These are phyloP conservation scores for Griposia aprilina DNA, from an alignment of 2,888 invertebrate genomes.

Conservation along the genomic window DNA sequence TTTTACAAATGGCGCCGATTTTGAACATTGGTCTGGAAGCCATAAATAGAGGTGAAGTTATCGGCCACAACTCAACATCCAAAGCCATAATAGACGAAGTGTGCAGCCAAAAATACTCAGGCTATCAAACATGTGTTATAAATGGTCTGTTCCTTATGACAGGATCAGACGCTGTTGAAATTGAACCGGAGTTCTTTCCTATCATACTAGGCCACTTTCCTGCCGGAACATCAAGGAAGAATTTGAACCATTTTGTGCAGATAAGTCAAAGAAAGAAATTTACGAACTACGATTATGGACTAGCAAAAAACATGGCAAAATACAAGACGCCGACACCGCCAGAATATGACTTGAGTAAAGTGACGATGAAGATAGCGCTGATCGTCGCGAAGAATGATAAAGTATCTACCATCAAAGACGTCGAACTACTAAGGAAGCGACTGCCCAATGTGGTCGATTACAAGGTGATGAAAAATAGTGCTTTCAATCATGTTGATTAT, in stretches of 20 bases:
- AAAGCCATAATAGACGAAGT: conserved; percentile 63
- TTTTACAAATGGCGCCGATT: conserved; percentile 57
- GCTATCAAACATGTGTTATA: conserved; percentile 67
- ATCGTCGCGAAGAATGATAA: conserved; percentile 73
- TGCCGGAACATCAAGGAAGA: conserved; percentile 73
- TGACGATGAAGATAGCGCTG: conserved; percentile 71
- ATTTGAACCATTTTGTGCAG: conserved; percentile 73
- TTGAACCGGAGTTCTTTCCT: conserved; percentile 70
- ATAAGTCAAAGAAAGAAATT: conserved; percentile 69
- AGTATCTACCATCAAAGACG: conserved; percentile 71
- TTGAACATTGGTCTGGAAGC: conserved; percentile 54
- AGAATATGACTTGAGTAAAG: conserved; percentile 72
- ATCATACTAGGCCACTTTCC: conserved; percentile 72
- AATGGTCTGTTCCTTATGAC: conserved; percentile 62
- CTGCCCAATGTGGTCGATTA: conserved; percentile 72
- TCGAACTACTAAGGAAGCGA: conserved; percentile 55
- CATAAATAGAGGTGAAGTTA: conserved; percentile 59
- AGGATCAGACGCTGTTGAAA: conserved; percentile 63
- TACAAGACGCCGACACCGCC: conserved; percentile 72
- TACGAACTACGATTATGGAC: conserved; percentile 74
- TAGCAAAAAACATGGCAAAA: conserved; percentile 61
- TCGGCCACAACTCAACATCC: conserved; percentile 57
- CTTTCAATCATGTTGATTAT: conserved; percentile 75
- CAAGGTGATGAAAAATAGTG: conserved; percentile 49
- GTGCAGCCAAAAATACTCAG: conserved; percentile 58